These are phyloP conservation scores for Stegodyphus mimosarum DNA, from an alignment of 1,140 invertebrate species.

Conservation along the genomic window DNA sequence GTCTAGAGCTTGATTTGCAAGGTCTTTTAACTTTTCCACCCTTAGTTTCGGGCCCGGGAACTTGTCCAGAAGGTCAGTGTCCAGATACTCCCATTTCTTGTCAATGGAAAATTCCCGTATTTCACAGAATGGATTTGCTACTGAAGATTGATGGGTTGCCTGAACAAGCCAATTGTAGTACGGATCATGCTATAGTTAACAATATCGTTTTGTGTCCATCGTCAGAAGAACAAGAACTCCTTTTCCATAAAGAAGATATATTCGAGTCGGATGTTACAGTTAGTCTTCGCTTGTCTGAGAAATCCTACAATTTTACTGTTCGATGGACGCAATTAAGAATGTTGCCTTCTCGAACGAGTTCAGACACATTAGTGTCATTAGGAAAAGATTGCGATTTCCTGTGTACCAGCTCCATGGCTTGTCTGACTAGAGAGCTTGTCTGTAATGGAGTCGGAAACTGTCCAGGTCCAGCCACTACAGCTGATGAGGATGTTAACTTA, in stretches of 20 bases:
- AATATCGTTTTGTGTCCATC: conserved; percentile 14
- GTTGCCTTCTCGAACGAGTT: conserved; percentile 46
- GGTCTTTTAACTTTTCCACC: conserved; percentile 49
- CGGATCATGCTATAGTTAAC: conserved; percentile 44
- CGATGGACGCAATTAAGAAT: conserved; percentile 62
- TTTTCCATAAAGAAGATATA: conserved; percentile 46
- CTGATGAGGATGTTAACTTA: conserved; percentile 41
- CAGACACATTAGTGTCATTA: conserved; percentile 56
- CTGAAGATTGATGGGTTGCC: conserved; percentile 57
- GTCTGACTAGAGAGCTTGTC: conserved; percentile 81
- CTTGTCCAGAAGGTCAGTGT: conserved; percentile 23
- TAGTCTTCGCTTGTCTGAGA: conserved; percentile 31
- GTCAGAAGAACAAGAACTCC: conserved; percentile 33
- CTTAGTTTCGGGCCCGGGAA: conserved; percentile 24
- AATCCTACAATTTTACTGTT: conserved; percentile 53
- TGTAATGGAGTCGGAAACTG: conserved; percentile 90
- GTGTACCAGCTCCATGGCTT: conserved; percentile 82
- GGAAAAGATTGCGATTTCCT: conserved; percentile 76
- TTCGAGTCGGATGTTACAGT: conserved; percentile 32
- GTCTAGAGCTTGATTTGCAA: conserved; percentile 60
- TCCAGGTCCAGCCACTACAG: conserved; percentile 69
- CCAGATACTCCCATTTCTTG: conserved; percentile 54
- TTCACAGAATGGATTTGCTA: conserved; percentile 61
- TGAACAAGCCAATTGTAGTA: conserved; percentile 47
- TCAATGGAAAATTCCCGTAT: conserved; percentile 60